Conservation (phyloP, 2,888 invertebrate genomes). For the Eupelmus urozonus region DNA sequence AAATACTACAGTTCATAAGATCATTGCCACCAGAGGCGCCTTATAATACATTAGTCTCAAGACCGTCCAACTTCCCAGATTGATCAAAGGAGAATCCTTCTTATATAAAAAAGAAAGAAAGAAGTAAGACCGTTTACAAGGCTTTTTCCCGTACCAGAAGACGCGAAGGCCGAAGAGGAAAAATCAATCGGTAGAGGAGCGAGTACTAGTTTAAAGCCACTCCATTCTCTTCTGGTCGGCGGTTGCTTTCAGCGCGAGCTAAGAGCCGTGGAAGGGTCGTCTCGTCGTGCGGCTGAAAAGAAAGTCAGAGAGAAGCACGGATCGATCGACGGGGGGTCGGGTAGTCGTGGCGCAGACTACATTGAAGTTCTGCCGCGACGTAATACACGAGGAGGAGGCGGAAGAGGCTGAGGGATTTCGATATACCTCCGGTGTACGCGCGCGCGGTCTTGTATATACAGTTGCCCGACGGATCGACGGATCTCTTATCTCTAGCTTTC, state of each 20-base stretch:
- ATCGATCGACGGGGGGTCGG: slow-evolving; percentile 31
- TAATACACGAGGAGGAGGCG: slow-evolving; percentile 26
- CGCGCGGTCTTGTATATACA: neutral
- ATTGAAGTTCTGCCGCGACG: slow-evolving; percentile 41
- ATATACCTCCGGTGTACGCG: neutral
- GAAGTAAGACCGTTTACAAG: slow-evolving; percentile 5
- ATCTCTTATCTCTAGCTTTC: slow-evolving; percentile 8
- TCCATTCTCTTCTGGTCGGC: slow-evolving; percentile 40
- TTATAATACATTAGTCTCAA: too few relatives aligned
- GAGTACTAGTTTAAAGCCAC: slow-evolving; percentile 40
- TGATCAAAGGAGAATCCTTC: too few relatives aligned
- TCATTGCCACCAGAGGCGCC: too few relatives aligned
- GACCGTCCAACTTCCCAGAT: too few relatives aligned
- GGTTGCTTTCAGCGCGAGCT: slow-evolving; percentile 45
- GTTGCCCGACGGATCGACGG: neutral
- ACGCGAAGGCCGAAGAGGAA: slow-evolving; percentile 21
- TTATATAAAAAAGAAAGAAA: too few relatives aligned
- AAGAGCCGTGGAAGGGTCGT: slow-evolving; percentile 44
- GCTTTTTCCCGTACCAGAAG: neutral
- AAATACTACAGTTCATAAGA: too few relatives aligned
- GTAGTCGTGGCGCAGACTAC: slow-evolving; percentile 12
- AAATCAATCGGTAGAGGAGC: slow-evolving; percentile 35
- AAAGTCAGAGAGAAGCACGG: slow-evolving; percentile 34
- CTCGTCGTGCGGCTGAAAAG: slow-evolving; percentile 24
- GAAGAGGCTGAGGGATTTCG: too few relatives aligned